Base-by-base conservation (phyloP, 2,797 vertebrate species). In the Liparis tanakae region DNA sequence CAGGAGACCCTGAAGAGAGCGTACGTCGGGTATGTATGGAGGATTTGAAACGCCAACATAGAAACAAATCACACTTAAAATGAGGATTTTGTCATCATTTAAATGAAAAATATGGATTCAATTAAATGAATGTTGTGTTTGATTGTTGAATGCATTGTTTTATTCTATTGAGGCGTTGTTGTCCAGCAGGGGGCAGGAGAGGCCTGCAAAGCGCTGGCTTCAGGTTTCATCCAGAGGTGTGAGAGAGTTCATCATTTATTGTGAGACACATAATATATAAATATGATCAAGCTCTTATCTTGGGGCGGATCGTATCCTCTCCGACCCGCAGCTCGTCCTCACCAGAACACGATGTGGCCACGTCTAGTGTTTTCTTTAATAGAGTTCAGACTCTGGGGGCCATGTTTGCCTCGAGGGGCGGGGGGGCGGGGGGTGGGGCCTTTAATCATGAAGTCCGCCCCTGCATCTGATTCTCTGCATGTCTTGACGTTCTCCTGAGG, bases 401-500 rank as follows among this genome's bases (percentile, higher is more conserved):
- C 51, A 14, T 22, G 30, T 25, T 54, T 68, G 34, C 61, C 59
- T 34, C 2, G 1, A 37, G 51, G 25, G 25, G 25, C 1, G 43
- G 51, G 25, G 22, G 1, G 43, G 51, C n/a, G 1, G 43, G 51
- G 25, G 25, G 25, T 1, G 43, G 51, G 25, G 22, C 22, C 34
- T 57, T 17, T 63, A 67, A 66, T 72, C 22, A 67, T 57, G 50
- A 36, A 8, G 4, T 51, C 53, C 3, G 0, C 17, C 9, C 70
- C 72, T 72, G 50, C 57, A 18, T 73, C 71, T 20, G 63, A 71
- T 67, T 67, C 69, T 55, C 46, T 63, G 44, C 65, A 18, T 75
- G 69, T 83, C 53, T 59, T 77, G 50, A 34, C 7, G 3, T 64
- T 83, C 72, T 76, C 74, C 17, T 66, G 67, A 79, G 59, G 70